A percentile compares a stretch with the other conserved stretches of the same genome.
Conservation (phyloP, 2,113 vertebrate species). For the Mormyrus iriodes region DNA sequence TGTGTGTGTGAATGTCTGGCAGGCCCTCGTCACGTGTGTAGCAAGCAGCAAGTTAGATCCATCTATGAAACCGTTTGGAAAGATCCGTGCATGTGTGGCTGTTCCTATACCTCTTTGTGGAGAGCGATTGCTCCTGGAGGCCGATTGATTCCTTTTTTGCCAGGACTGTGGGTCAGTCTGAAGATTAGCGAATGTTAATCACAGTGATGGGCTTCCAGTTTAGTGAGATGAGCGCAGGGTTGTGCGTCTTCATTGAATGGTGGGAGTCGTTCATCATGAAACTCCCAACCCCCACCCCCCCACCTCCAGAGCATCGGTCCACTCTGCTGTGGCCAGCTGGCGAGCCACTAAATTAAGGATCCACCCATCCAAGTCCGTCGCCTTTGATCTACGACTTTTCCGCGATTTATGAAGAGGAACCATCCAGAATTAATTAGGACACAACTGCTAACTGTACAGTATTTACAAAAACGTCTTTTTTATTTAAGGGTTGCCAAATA, state of each 20-base stretch:
- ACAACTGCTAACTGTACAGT: not conserved
- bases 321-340: not conserved
- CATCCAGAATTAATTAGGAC: not conserved
- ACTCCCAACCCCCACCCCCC: not conserved
- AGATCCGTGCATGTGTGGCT: not conserved
- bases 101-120: conserved; percentile 23
- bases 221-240: conserved; percentile 23
- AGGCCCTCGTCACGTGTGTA: not conserved
- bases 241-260: conserved; percentile 27
- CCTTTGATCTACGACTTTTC: not conserved
- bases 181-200: conserved; percentile 34
- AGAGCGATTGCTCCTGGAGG: conserved; percentile 29
- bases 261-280: conserved; percentile 24
- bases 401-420: not conserved
- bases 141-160: conserved; percentile 10
- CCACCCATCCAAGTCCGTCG: not conserved
- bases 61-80: not conserved
- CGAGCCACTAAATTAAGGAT: conserved; percentile 1
- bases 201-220: conserved; percentile 36
- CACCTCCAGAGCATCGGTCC: conserved; percentile 17
- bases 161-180: conserved; percentile 23
- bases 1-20: not conserved
- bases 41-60: not conserved
- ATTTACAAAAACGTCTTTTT: not conserved
- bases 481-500: not conserved